Percentiles rank a stretch among this genome's conserved stretches.
Evolutionary conservation across 2,113 vertebrate species (phyloP).

Genomic region (Podarcis cretensis): DNA sequence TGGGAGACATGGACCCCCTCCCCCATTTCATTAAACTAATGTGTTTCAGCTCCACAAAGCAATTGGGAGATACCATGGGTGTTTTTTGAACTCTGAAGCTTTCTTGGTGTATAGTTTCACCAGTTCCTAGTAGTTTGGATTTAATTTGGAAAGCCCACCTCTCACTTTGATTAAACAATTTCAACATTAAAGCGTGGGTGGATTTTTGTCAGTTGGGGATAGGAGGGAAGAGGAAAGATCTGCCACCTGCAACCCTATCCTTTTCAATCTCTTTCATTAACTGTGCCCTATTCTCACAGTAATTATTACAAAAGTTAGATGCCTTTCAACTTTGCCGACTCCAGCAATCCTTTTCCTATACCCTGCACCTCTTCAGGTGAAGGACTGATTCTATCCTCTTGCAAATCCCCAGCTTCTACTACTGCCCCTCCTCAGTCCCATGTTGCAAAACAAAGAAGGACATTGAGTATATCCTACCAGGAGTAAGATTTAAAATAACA

Average conservation of each 20-base stretch:
- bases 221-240: conserved; percentile 12
- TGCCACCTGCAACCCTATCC: conserved; percentile 28
- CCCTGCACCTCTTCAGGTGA: conserved; percentile 17
- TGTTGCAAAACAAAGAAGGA: neutral
- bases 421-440: neutral
- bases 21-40: conserved; percentile 60
- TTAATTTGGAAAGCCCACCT: conserved; percentile 58
- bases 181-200: conserved; percentile 46
- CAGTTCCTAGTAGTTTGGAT: conserved; percentile 28
- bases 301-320: conserved; percentile 28
- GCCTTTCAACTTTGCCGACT: conserved; percentile 33
- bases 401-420: neutral
- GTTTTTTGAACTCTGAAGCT: conserved; percentile 53
- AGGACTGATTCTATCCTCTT: neutral
- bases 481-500: conserved; percentile 14
- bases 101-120: conserved; percentile 64
- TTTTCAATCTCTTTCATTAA: conserved; percentile 39
- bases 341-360: conserved; percentile 12
- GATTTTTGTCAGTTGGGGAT: neutral
- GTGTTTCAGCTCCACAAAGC: conserved; percentile 43
- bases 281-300: conserved; percentile 19
- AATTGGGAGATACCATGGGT: conserved; percentile 18
- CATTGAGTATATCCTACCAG: accelerated
- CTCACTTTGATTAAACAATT: conserved; percentile 55
- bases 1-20: neutral